These are phyloP conservation scores for Nasua narica DNA, from an alignment of 2,797 vertebrate species.

Conservation along the genomic window DNA sequence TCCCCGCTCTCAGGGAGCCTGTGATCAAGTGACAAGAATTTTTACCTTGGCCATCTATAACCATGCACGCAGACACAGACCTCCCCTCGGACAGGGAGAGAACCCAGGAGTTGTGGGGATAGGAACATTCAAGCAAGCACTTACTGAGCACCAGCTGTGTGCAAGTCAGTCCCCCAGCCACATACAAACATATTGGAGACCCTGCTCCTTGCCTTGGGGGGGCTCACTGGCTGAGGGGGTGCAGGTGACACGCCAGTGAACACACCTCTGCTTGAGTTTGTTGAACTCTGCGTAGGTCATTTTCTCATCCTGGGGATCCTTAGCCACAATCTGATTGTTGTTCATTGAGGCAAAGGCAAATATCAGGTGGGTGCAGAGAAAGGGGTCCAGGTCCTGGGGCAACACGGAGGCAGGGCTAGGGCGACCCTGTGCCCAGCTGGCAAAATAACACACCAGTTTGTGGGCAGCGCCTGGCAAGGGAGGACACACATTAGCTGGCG, in stretches of 20 bases:
- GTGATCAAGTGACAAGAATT: not conserved
- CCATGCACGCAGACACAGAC: not conserved
- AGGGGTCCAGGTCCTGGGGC: conserved; percentile 85
- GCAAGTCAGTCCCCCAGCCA: not conserved
- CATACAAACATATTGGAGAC: not conserved
- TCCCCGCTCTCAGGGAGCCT: not conserved
- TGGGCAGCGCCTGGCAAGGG: conserved; percentile 79
- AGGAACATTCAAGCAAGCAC: not conserved
- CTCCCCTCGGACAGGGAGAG: not conserved
- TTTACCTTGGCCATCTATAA: not conserved
- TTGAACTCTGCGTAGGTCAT: conserved; percentile 85
- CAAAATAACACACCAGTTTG: conserved; percentile 88
- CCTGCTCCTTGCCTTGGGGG: not conserved
- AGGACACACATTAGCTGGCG: not conserved
- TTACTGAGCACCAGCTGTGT: not conserved
- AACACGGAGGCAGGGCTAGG: conserved; percentile 78
- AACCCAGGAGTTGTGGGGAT: not conserved
- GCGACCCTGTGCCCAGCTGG: conserved; percentile 88
- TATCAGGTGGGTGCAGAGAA: conserved; percentile 88
- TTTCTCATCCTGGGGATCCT: conserved; percentile 83
- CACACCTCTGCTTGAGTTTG: conserved; percentile 83
- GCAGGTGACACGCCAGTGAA: not conserved
- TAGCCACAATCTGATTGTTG: conserved; percentile 81
- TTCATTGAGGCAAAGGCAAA: conserved; percentile 89
- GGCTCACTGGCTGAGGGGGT: not conserved